These are phyloP conservation scores for Brachionus manjavacas DNA, from an alignment of 1,140 invertebrate genomes.

Conservation along the genomic window DNA sequence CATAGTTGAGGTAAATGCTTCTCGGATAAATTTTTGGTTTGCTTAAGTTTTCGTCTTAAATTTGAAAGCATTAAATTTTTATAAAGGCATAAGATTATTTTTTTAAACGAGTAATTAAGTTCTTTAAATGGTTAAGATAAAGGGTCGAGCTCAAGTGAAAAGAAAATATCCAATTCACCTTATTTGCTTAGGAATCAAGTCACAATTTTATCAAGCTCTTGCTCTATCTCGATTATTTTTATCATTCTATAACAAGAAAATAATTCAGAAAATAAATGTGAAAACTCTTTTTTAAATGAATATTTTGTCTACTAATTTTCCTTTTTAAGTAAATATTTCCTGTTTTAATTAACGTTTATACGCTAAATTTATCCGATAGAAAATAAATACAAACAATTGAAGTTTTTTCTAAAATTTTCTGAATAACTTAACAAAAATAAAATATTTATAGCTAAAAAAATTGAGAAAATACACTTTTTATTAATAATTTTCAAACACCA, in stretches of 20 bases:
- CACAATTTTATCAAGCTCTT: not conserved
- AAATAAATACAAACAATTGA: not conserved
- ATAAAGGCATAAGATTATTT: not conserved
- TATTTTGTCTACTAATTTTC: not conserved
- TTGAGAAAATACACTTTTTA: not conserved
- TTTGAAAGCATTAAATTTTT: not conserved
- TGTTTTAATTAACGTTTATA: not conserved
- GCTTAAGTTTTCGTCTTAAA: not conserved
- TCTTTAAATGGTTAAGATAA: not conserved
- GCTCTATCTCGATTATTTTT: not conserved
- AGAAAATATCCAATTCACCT: not conserved
- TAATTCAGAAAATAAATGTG: not conserved
- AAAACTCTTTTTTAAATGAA: not conserved
- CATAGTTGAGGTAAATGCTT: constrained; percentile 15
- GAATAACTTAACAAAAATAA: not conserved
- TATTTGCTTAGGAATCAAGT: not conserved
- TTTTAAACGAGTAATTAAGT: not conserved
- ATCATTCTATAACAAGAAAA: not conserved
- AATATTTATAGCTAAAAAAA: not conserved
- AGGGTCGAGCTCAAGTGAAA: not conserved
- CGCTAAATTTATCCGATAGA: not conserved
- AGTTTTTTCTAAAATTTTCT: not conserved
- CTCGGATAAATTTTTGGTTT: constrained; percentile 25
- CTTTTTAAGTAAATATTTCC: not conserved
- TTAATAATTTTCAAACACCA: not conserved